phyloP scores from a whole-genome alignment of 2,888 invertebrate genomes.

The Chymomyza amoena region DNA sequence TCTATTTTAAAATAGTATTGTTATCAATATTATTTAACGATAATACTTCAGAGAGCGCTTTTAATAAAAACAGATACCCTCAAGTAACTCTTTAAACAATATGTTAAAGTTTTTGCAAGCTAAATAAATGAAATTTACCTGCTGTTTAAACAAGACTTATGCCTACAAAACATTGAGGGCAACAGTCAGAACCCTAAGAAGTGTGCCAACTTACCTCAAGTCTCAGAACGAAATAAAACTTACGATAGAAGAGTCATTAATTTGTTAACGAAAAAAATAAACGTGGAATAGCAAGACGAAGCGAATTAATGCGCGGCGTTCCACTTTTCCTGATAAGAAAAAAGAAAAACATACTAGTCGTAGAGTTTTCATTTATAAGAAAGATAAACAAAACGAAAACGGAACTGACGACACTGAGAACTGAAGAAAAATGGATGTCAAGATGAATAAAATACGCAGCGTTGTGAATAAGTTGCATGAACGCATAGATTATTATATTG shows the following conservation, averaged over 20 bases:
- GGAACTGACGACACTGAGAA: neutral
- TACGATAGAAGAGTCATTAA: neutral
- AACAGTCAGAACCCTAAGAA: slow-evolving; percentile 5
- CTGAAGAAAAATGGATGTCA: slow-evolving; percentile 32
- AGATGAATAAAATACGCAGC: slow-evolving; percentile 48
- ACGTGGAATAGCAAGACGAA: slow-evolving; percentile 21
- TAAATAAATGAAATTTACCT: slow-evolving; percentile 45
- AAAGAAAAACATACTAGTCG: slow-evolving; percentile 1
- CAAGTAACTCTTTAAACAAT: slow-evolving; percentile 27
- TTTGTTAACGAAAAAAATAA: neutral
- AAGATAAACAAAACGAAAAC: slow-evolving; percentile 10
- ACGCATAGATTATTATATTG: slow-evolving; percentile 57
- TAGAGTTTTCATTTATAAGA: slow-evolving; percentile 7
- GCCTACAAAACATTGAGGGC: slow-evolving; percentile 34
- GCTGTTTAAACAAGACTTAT: slow-evolving; percentile 57
- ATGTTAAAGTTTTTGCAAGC: slow-evolving; percentile 30
- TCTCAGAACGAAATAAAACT: slow-evolving; percentile 37
- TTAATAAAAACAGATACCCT: neutral
- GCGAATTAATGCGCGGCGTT: slow-evolving; percentile 62
- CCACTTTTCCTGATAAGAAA: slow-evolving; percentile 53
- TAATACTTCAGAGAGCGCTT: too few species aligned
- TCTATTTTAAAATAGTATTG: too few species aligned
- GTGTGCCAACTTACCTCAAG: slow-evolving; percentile 32
- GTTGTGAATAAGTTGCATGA: slow-evolving; percentile 66
- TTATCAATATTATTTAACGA: too few species aligned